phyloP scores from a whole-genome alignment of 2,888 invertebrate species.

The Orchesellides sinensis region DNA sequence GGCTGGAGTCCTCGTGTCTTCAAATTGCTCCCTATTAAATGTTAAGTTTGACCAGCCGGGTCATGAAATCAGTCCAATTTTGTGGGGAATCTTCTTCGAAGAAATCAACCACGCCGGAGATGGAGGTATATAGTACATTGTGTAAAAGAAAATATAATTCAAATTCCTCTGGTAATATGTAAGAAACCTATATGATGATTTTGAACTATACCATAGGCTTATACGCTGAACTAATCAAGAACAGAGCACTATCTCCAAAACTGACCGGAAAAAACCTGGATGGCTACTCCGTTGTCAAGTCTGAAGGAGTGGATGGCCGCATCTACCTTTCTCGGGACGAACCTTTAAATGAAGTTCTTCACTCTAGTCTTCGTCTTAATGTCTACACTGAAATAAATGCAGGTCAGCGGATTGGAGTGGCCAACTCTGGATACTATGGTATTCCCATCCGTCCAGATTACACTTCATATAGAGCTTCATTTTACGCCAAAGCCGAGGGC shows the following conservation, averaged over 20 bases:
- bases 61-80: slow-evolving; percentile 37
- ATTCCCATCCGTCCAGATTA: slow-evolving; percentile 51
- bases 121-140: slow-evolving; percentile 22
- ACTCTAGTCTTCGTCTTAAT: slow-evolving; percentile 34
- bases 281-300: slow-evolving; percentile 42
- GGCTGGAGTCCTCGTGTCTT: neutral
- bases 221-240: slow-evolving; percentile 50
- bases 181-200: neutral
- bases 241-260: slow-evolving; percentile 42
- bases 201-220: slow-evolving; percentile 16
- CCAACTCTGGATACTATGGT: slow-evolving; percentile 42
- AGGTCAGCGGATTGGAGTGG: slow-evolving; percentile 33
- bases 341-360: slow-evolving; percentile 35
- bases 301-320: slow-evolving; percentile 30
- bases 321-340: slow-evolving; percentile 45
- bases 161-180: neutral
- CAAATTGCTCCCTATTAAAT: slow-evolving; percentile 9
- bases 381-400: neutral
- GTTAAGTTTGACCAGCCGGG: slow-evolving; percentile 19
- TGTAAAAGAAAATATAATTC: neutral
- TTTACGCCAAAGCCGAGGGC: slow-evolving; percentile 26
- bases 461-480: slow-evolving; percentile 37
- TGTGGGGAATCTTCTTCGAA: slow-evolving; percentile 57
- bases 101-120: slow-evolving; percentile 55
- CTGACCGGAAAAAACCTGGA: slow-evolving; percentile 27